Conservation (phyloP, 2,113 vertebrate species). For the Gymnorhina tibicen region DNA sequence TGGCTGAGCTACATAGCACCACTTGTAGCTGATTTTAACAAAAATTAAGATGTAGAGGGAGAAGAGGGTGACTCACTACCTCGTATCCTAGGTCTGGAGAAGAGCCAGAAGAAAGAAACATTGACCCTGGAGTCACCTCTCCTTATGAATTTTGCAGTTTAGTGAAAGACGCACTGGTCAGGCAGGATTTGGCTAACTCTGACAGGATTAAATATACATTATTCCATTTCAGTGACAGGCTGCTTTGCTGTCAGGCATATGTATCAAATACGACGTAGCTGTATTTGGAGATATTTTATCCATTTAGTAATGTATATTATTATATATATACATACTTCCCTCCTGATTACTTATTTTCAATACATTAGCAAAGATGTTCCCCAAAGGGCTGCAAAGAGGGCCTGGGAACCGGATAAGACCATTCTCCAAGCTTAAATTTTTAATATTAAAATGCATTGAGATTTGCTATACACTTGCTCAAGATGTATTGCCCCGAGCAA, state of each 20-base stretch:
- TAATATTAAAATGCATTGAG: conserved; percentile 82
- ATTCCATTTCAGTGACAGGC: conserved; percentile 38
- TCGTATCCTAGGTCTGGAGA: not conserved
- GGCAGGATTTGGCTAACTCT: conserved; percentile 49
- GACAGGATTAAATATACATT: conserved; percentile 50
- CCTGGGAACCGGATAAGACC: conserved; percentile 67
- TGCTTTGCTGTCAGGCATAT: conserved; percentile 21
- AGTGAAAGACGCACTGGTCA: conserved; percentile 56
- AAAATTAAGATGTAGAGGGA: not conserved
- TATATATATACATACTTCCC: conserved; percentile 1
- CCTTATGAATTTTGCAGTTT: conserved; percentile 61
- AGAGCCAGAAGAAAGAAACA: conserved; percentile 13
- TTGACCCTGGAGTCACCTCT: conserved; percentile 25
- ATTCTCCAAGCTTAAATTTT: conserved; percentile 79
- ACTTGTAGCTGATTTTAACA: not conserved
- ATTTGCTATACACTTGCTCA: conserved; percentile 77
- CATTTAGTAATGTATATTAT: conserved; percentile 50
- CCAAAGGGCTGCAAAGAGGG: conserved; percentile 35
- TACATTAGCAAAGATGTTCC: conserved; percentile 36
- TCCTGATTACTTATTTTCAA: conserved; percentile 35
- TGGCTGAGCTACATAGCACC: not conserved
- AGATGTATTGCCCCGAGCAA: conserved; percentile 82
- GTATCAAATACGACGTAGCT: conserved; percentile 2
- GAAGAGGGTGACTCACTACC: not conserved
- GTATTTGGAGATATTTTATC: conserved; percentile 44